Evolutionary conservation across 2,888 invertebrate species (phyloP), one percentile per base, ranked within the genome.

Genomic region (Siphonodentalium dalli): DNA sequence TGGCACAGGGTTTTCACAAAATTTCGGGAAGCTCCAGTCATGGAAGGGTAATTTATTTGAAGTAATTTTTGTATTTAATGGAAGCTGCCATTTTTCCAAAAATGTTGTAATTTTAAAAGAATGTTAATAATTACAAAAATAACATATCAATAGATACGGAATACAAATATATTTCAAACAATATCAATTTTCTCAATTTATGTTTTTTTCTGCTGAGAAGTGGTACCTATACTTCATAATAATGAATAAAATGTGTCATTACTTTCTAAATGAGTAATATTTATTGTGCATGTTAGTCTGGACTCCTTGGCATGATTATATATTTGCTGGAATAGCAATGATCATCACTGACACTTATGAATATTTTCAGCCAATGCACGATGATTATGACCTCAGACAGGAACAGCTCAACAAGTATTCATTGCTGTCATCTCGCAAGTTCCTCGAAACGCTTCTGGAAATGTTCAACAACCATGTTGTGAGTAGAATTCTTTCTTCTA

Each of bases 341-440:
- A 20, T 40, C 23, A 4, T 15, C 18, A 11, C 15, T 8, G 9
- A 20, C 18, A 15, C 11, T 8, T 37, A 15, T 13, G 15, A 9
- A 15, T 20, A 39, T 39, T 67, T 64, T 49, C 70, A 85, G 81
- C 99, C 99, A 1, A 98, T 99, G 91, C 87, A 87, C 69, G 90
- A 92, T 63, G 93, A 97, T 80, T 96, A 94, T 69, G 98, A 99
- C 83, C 85, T 99, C 42, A 86, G 95, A 59, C 96, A 97, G 83
- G 99, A 99, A 79, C 99, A 99, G 82, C 85, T 97, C 58, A 99
- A 99, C 84, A 99, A 99, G 85, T 90, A 92, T 54, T 93, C 94
- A 64, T 87, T 99, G 74, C 85, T 99, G 45, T 92, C 95, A 56
- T 92, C 93, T 2, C 88, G 90, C 72, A 86, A 89, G 44, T 99